phyloP scores from a whole-genome alignment of 2,797 vertebrate species.

The Acanthiza pusilla region DNA sequence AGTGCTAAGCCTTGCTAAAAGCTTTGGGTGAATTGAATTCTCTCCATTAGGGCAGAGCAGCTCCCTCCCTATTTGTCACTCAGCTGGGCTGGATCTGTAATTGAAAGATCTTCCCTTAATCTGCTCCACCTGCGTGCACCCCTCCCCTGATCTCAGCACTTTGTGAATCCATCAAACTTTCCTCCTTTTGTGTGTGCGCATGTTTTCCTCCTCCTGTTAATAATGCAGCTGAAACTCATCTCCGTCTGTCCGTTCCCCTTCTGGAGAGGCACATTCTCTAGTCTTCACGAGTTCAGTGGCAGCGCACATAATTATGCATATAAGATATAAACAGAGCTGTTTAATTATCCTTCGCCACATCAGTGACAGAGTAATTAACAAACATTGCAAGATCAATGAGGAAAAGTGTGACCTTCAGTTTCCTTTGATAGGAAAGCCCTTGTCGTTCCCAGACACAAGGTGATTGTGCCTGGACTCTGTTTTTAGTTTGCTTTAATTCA shows the following conservation, averaged over 20 bases:
- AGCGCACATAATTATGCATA: conserved; percentile 99
- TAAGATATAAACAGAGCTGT: conserved; percentile 99
- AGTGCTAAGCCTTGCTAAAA: neutral
- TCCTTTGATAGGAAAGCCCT: conserved; percentile 83
- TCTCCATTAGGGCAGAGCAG: neutral
- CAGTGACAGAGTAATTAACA: conserved; percentile 99
- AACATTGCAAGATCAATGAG: conserved; percentile 99
- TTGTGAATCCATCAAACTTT: conserved; percentile 61
- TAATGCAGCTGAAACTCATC: conserved; percentile 66
- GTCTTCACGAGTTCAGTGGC: conserved; percentile 84
- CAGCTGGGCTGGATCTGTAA: conserved; percentile 19
- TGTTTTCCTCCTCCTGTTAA: conserved; percentile 68
- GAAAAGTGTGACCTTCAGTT: conserved; percentile 99
- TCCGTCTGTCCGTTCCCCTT: conserved; percentile 71
- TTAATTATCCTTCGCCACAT: conserved; percentile 99
- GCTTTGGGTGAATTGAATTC: neutral
- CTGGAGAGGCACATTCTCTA: conserved; percentile 73
- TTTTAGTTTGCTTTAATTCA: conserved; percentile 61
- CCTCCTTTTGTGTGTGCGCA: conserved; percentile 34
- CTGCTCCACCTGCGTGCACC: conserved; percentile 76
- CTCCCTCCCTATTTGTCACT: conserved; percentile 37
- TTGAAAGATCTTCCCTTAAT: conserved; percentile 71
- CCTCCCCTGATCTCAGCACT: conserved; percentile 31
- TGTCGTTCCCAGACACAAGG: conserved; percentile 78
- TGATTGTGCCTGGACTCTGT: conserved; percentile 71